Conservation (phyloP, 1,140 invertebrate genomes). For the Aphis craccivora region DNA sequence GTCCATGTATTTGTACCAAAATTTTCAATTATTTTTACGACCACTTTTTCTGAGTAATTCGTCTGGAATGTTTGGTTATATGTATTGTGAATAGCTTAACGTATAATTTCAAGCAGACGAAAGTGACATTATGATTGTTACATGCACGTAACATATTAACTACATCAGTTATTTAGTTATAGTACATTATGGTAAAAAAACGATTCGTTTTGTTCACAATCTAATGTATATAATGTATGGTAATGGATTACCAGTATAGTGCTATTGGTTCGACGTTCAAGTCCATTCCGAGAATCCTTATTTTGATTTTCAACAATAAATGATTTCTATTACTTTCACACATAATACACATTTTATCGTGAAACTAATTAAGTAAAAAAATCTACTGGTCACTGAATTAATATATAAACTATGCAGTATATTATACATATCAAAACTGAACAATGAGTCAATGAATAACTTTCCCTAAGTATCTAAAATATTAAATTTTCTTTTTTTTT, state of each 20-base stretch:
- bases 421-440: background rate
- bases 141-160: background rate
- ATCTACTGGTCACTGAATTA: background rate
- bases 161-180: background rate
- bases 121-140: background rate
- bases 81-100: background rate
- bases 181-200: background rate
- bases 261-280: background rate
- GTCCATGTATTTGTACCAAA: background rate
- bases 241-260: background rate
- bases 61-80: background rate
- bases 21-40: background rate
- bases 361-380: constrained; percentile 24
- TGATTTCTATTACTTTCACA: constrained; percentile 29
- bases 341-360: background rate
- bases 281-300: background rate
- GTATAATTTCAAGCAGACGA: background rate
- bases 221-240: background rate
- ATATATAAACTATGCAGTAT: background rate
- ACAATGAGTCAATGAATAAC: background rate
- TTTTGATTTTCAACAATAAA: constrained; percentile 2
- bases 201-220: background rate
- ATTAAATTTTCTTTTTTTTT: background rate
- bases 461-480: background rate
- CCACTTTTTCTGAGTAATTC: background rate